phyloP scores from a whole-genome alignment of 2,888 invertebrate species.

The Gymnosoma rotundatum region DNA sequence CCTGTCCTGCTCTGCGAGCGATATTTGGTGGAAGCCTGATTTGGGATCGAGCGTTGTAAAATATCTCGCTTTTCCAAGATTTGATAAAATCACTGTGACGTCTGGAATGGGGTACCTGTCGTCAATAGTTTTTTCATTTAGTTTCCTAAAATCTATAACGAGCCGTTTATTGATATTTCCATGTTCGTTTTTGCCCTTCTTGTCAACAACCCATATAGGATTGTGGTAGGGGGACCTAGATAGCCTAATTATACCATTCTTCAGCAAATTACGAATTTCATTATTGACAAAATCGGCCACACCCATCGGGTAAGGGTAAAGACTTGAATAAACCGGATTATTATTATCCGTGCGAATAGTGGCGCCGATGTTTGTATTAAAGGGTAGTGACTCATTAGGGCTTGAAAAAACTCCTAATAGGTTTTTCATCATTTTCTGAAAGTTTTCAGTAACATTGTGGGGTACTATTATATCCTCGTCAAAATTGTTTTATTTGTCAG shows the following conservation, averaged over 20 bases:
- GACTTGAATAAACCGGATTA: slow-evolving; percentile 49
- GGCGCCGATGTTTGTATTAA: slow-evolving; percentile 54
- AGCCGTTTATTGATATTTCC: slow-evolving; percentile 39
- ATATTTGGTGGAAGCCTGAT: slow-evolving; percentile 28
- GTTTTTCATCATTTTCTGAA: slow-evolving; percentile 24
- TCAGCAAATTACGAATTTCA: slow-evolving; percentile 27
- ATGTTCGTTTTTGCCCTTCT: slow-evolving; percentile 19
- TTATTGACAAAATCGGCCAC: slow-evolving; percentile 44
- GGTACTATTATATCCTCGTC: slow-evolving; percentile 11
- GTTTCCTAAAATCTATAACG: slow-evolving; percentile 39
- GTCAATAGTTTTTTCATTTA: slow-evolving; percentile 19
- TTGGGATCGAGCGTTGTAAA: slow-evolving; percentile 41
- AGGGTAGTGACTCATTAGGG: slow-evolving; percentile 45
- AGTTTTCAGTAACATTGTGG: slow-evolving; percentile 1
- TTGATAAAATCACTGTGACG: slow-evolving; percentile 14
- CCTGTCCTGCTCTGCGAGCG: slow-evolving; percentile 1
- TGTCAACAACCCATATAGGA: slow-evolving; percentile 33
- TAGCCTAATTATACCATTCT: slow-evolving; percentile 32
- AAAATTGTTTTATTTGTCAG: slow-evolving; percentile 58
- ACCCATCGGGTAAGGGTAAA: slow-evolving; percentile 46
- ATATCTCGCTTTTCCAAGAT: slow-evolving; percentile 28
- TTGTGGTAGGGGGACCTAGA: slow-evolving; percentile 44
- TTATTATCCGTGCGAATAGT: slow-evolving; percentile 43
- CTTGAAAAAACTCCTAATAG: slow-evolving; percentile 40
- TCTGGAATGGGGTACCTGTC: slow-evolving; percentile 31